Evolutionary conservation across 2,113 vertebrate genomes (phyloP), one percentile per base, ranked within the genome.

Genomic region (Bucco capensis): DNA sequence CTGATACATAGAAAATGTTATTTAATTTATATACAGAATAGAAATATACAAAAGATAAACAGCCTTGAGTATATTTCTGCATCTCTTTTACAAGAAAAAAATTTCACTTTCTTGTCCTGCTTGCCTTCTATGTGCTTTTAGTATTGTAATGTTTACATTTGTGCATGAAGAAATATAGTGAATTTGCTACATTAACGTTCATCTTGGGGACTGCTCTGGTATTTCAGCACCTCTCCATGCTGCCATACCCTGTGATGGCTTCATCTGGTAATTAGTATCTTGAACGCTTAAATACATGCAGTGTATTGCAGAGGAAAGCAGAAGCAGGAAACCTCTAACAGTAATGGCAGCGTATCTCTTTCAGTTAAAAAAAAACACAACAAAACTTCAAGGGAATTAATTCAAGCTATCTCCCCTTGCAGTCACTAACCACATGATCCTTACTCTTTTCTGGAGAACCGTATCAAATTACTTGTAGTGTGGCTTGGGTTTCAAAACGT

Each of bases 381-480:
- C n/a, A 47, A 40, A 30, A 49, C 31, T 75, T 85, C 40, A n/a
- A 75, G 78, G 11, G 8, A 57, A 62, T 30, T 50, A 40, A 65
- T 50, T 77, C 35, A 56, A 23, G 33, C 23, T 13, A 10, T 57
- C 53, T 61, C 24, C 35, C 31, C 24, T 79, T 27, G 12, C 14
- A 24, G 24, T 69, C 54, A 30, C 16, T 38, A 17, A 27, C n/a
- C 10, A 73, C 24, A 14, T 0, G 0, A 42, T 42, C 49, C 6
- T 31, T 24, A n/a, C 6, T 18, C 49, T 35, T 53, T 46, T 66
- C 40, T 9, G 7, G 8, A 35, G 14, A 58, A 50, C 24, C 9
- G 25, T 0, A 1, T 31, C 27, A 67, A n/a, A 38, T 49, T 28
- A 49, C 9, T 67, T 33, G 21, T 7, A 60, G 38, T 0, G 0